Evolutionary conservation across 2,888 invertebrate genomes (phyloP), one percentile per base, ranked within the genome.

Genomic region (Dolichopus griseipennis): DNA sequence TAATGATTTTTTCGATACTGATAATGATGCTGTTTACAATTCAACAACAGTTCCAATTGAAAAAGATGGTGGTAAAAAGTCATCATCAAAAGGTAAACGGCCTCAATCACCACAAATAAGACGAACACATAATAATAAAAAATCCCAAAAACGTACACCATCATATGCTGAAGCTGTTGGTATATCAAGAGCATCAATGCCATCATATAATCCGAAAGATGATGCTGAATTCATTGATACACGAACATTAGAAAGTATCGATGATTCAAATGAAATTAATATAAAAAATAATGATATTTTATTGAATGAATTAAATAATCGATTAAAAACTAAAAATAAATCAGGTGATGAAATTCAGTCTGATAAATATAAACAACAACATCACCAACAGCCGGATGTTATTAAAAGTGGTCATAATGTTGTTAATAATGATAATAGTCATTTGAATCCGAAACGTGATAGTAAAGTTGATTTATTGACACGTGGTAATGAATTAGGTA

Each of bases 401-500:
- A 18, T 66, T 15, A 33, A 34, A 41, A 20, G 20, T 41, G 43
- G 18, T 64, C 15, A 6, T 43, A 63, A 37, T 61, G 61, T 66
- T 64, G 18, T 34, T 33, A 64, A 34, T 34, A 22, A 18, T 33
- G 43, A 43, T 41, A 64, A 33, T 21, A 27, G 15, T 27, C 2
- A 27, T 63, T 15, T 22, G 6, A 33, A 18, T 37, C n/a, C 3
- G 20, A 20, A 62, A 61, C 20, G 10, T 18, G 74, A 73, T 62
- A 71, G 73, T 22, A 68, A 72, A 68, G 61, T 52, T 15, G 79
- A 79, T 73, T 74, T 80, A 15, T 69, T 79, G 71, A 74, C 75
- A 8, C 76, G 76, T 63, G 80, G 75, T 73, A 78, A 76, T 74
- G 77, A 79, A 70, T 69, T 80, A 72, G 80, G 81, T 66, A 78